phyloP scores from a whole-genome alignment of 2,113 vertebrate genomes.

The Apteryx owenii region DNA sequence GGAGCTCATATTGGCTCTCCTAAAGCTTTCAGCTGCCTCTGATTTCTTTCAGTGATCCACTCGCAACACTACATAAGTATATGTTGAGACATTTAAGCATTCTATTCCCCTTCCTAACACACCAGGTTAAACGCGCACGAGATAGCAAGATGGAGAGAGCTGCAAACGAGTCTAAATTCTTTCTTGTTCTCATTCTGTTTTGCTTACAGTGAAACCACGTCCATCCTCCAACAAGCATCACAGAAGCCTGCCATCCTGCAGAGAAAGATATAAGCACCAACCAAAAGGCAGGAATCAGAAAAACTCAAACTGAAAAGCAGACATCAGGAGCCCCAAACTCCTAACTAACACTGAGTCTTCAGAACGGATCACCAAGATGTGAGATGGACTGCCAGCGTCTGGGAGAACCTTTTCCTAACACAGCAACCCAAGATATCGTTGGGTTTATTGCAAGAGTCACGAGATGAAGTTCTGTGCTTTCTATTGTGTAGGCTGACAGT shows the following conservation, averaged over 20 bases:
- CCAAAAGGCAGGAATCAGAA: neutral
- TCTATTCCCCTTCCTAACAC: neutral
- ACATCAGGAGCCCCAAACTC: neutral
- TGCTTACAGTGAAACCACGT: neutral
- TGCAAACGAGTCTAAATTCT: neutral
- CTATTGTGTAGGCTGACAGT: accelerated
- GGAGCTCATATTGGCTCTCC: neutral
- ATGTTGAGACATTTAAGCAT: neutral
- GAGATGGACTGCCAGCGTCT: neutral
- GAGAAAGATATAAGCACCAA: neutral
- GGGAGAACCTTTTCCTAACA: accelerated
- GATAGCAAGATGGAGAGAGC: accelerated
- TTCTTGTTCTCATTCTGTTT: too few relatives aligned
- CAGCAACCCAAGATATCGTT: neutral
- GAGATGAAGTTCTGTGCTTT: neutral
- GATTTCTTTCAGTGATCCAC: neutral
- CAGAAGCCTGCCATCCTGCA: neutral
- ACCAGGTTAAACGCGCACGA: neutral
- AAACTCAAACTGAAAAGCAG: neutral
- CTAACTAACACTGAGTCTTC: neutral
- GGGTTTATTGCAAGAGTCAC: neutral
- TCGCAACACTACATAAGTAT: neutral
- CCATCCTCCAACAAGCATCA: neutral
- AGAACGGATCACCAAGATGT: neutral
- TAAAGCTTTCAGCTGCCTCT: neutral